Conservation (phyloP, 1,140 invertebrate genomes). For the Portunus trituberculatus region DNA sequence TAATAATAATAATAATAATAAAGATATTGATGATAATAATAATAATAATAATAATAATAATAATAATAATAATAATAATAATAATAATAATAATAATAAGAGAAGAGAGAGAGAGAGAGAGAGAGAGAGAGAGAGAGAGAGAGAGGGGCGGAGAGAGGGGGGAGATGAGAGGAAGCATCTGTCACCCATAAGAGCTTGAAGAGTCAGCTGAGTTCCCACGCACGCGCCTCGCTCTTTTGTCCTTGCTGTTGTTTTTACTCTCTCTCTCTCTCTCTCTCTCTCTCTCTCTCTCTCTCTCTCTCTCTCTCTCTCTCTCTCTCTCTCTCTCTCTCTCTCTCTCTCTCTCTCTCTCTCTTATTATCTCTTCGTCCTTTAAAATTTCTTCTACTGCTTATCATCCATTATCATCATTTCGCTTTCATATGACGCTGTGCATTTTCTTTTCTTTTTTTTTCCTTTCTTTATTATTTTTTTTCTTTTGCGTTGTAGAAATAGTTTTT, state of each 20-base stretch:
- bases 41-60: no score
- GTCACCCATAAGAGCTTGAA: not conserved
- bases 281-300: constrained; percentile 20
- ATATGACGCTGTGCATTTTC: not conserved
- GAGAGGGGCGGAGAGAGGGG: not conserved
- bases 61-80: no score
- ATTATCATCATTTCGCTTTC: not conserved
- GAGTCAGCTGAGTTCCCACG: not conserved
- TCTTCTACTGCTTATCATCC: not conserved
- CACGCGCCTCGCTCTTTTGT: not conserved
- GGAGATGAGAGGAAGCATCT: not conserved
- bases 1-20: not conserved
- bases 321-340: not conserved
- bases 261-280: constrained; percentile 17
- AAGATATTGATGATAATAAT: no score
- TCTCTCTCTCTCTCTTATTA: not conserved
- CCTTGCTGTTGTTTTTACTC: not conserved
- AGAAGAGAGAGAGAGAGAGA: not conserved
- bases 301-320: constrained; percentile 14
- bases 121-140: constrained; percentile 11
- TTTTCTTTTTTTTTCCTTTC: not conserved
- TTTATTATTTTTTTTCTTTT: not conserved
- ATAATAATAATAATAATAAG: not conserved
- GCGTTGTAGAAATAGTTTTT: not conserved
- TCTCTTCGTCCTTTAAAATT: not conserved